Evolutionary conservation across 2,113 vertebrate genomes (phyloP).

Genomic region (Oriolus oriolus): DNA sequence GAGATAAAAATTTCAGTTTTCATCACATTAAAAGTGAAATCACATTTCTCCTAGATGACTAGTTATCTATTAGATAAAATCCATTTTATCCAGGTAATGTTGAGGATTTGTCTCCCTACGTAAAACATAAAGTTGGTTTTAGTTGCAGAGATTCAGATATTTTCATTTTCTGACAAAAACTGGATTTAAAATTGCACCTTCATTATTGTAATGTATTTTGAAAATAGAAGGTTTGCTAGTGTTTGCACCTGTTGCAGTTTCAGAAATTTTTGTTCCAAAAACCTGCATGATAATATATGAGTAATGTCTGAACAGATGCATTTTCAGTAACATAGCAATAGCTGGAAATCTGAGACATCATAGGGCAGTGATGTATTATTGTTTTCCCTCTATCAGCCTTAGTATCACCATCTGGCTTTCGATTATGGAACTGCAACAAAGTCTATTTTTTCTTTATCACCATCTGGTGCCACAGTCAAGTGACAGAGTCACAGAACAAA

Average conservation of each 20-base stretch:
- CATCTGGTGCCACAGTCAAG: constrained; percentile 45
- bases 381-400: constrained; percentile 55
- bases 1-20: neutral
- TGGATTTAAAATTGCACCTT: neutral
- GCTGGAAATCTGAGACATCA: constrained; percentile 23
- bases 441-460: constrained; percentile 50
- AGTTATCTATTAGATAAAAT: neutral
- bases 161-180: neutral
- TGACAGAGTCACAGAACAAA: neutral
- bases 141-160: neutral
- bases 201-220: neutral
- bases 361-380: neutral
- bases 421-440: constrained; percentile 62
- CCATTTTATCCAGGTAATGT: neutral
- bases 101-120: neutral
- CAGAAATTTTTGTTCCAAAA: neutral
- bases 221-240: neutral
- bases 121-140: neutral
- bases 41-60: neutral
- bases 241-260: neutral
- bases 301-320: constrained; percentile 44
- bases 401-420: constrained; percentile 67
- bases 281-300: neutral
- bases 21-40: neutral
- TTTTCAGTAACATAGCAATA: constrained; percentile 8